phyloP scores from a whole-genome alignment of 1,140 invertebrate genomes.

The Tetragonula clypearis region DNA sequence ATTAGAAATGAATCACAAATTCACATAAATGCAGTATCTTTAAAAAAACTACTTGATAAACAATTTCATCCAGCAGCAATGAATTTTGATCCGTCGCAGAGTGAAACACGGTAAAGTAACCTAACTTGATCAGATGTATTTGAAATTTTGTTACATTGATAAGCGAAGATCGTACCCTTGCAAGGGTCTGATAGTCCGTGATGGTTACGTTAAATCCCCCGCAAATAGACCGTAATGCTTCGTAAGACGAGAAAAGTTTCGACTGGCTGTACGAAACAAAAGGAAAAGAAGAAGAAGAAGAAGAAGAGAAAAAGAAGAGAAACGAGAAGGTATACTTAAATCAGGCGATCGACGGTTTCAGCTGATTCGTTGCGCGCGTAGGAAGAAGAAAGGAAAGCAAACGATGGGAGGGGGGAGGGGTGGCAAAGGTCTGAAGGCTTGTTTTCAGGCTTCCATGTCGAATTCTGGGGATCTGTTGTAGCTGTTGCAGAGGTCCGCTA shows the following conservation, averaged over 20 bases:
- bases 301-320: too few relatives aligned
- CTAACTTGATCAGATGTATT: not conserved
- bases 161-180: not conserved
- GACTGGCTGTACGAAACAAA: slow-evolving; percentile 3
- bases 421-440: slow-evolving; percentile 48
- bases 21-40: not conserved
- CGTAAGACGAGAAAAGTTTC: slow-evolving; percentile 30
- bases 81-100: too few relatives aligned
- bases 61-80: too few relatives aligned
- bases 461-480: slow-evolving; percentile 33
- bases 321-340: slow-evolving; percentile 36
- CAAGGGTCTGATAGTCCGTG: not conserved
- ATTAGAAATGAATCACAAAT: not conserved
- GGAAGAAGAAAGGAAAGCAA: not conserved
- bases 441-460: slow-evolving; percentile 44
- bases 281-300: not conserved
- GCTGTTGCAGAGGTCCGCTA: slow-evolving; percentile 5
- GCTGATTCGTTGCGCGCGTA: slow-evolving; percentile 8
- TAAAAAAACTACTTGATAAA: not conserved
- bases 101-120: not conserved
- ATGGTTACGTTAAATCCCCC: slow-evolving; percentile 44
- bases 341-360: slow-evolving; percentile 43
- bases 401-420: not conserved
- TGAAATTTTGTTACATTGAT: slow-evolving; percentile 10
- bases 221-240: slow-evolving; percentile 49